Evolutionary conservation across 1,140 invertebrate species (phyloP).

Genomic region (Drosophila nannoptera): DNA sequence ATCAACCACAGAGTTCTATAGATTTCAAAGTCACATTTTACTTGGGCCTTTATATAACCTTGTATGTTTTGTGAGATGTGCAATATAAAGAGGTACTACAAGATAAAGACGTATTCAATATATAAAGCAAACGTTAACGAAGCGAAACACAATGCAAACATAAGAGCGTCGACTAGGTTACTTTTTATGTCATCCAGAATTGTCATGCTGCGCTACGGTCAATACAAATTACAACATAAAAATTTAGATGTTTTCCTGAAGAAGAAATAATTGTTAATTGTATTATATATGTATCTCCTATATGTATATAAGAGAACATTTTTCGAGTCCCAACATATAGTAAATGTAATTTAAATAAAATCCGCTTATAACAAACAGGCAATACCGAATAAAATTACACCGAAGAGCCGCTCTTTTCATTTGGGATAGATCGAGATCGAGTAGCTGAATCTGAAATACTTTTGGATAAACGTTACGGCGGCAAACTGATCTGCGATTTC

Average conservation of each 20-base stretch:
- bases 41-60: slow-evolving; percentile 25
- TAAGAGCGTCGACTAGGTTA: slow-evolving; percentile 1
- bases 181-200: slow-evolving; percentile 15
- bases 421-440: too few relatives aligned
- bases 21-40: slow-evolving; percentile 1
- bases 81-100: slow-evolving; percentile 44
- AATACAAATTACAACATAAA: slow-evolving; percentile 9
- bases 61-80: slow-evolving; percentile 51
- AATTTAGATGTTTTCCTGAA: slow-evolving; percentile 1
- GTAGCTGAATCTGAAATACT: not conserved
- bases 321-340: too few relatives aligned
- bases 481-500: slow-evolving; percentile 60
- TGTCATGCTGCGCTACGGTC: slow-evolving; percentile 15
- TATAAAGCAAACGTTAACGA: too few relatives aligned
- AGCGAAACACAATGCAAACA: not conserved
- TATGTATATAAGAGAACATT: too few relatives aligned
- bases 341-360: too few relatives aligned
- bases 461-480: slow-evolving; percentile 32
- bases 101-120: too few relatives aligned
- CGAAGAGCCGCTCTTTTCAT: too few relatives aligned
- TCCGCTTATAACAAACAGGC: too few relatives aligned
- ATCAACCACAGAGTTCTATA: not conserved
- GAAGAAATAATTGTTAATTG: not conserved
- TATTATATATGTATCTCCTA: not conserved
- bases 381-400: too few relatives aligned